Evolutionary conservation across 2,888 invertebrate genomes (phyloP), one percentile per base, ranked within the genome.

Genomic region (Notodonta ziczac): DNA sequence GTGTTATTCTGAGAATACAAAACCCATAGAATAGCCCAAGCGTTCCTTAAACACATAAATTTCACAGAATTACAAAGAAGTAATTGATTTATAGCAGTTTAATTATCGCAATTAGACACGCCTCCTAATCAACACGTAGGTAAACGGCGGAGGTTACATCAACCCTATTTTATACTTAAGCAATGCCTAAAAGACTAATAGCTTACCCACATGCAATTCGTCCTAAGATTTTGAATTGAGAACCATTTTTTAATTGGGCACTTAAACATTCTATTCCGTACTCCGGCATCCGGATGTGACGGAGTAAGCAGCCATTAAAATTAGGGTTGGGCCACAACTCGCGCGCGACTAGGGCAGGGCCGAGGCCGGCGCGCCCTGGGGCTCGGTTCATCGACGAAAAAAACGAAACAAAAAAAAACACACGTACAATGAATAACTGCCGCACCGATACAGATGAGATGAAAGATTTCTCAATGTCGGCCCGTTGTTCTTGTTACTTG

Each of bases 231-330:
- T 46, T 46, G n/a, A 46, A 46, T 46, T 46, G n/a, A n/a, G 46
- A 46, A 13, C n/a, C n/a, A n/a, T n/a, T 46, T 46, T 46, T n/a
- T 5, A 46, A 46, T 24, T 10, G 24, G 4, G 55, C 58, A 53
- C 51, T 44, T 62, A 69, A 61, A 57, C 76, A 76, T 73, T 76
- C 76, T 76, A 79, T 82, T 88, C 91, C 88, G 90, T 82, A 86
- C 83, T 89, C 81, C 76, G 79, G 77, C 84, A 88, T 77, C 90
- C 90, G 91, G 92, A 93, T 90, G 87, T 91, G 86, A 82, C 82
- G 83, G 78, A 79, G 80, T 78, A 75, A 89, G 93, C 93, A 90
- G 94, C 94, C 94, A 94, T 94, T 93, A 93, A 93, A 93, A 91
- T 93, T 93, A 93, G 93, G 94, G 94, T 89, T 93, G 94, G 93